Evolutionary conservation across 53 echinoderm and acorn worm genomes (phyloP), one percentile per base, ranked within the genome.

Genomic region (Henricia sp.): DNA sequence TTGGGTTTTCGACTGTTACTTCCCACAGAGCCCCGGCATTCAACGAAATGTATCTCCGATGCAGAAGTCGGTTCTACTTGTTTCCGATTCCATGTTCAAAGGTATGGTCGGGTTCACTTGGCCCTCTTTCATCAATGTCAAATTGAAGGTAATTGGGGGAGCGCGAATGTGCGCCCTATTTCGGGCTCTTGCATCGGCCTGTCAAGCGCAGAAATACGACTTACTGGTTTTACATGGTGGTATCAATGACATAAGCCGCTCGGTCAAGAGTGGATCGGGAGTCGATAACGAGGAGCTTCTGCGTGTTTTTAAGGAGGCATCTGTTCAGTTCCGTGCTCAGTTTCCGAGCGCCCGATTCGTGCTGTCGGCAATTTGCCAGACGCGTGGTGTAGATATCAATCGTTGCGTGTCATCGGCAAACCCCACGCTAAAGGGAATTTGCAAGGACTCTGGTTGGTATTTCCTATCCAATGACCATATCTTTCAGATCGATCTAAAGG

Each of bases 141-240:
- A 57, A 11, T 38, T 74, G 21, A 39, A 56, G 11, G 57, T 57
- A 24, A 16, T 39, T 13, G 58, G 74, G 6, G 41, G 74, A 37
- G 74, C 74, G 57, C 55, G 26, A 40, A 51, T 74, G 74, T 24
- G n/a, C 21, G 55, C 74, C 37, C 74, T 74, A 23, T 54, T 23
- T 21, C 36, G 39, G 40, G 24, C 13, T 27, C 38, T 74, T 23
- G 57, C 57, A 21, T 25, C 74, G 24, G 19, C 27, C 6, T 74
- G 74, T 56, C 17, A 40, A 5, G 20, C 39, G 19, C 56, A 57
- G 38, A 74, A 74, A 6, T 27, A 25, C 3, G 56, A 74, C 4
- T 0, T 74, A 23, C 38, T 41, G 24, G 58, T 74, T 21, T 26
- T 74, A 16, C 41, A 74, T 40, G 74, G 74, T 23, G 42, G 57